Percentiles rank a stretch among this genome's conserved stretches.
Conservation (phyloP, 2,797 vertebrate species). For the Gambelia wislizenii region DNA sequence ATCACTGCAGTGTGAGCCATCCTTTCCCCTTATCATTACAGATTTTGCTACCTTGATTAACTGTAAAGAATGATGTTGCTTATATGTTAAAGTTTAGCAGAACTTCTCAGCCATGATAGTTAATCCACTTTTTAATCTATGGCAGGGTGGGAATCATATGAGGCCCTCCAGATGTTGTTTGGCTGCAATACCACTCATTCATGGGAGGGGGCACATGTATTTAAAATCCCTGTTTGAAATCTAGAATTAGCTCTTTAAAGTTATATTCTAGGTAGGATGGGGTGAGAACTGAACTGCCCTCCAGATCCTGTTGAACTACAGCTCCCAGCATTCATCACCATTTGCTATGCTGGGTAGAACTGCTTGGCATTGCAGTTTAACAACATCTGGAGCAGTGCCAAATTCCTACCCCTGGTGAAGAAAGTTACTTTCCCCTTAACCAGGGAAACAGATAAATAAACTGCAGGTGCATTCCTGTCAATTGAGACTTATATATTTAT, state of each 20-base stretch:
- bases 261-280: not conserved
- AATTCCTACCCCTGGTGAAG: no score
- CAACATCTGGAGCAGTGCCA: no score
- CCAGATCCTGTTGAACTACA: no score
- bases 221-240: not conserved
- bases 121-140: conserved; percentile 24
- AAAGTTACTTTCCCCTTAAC: not conserved
- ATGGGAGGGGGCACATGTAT: not conserved
- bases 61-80: conserved; percentile 34
- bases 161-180: no score
- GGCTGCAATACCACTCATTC: no score
- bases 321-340: no score
- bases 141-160: not conserved
- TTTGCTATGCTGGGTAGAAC: no score
- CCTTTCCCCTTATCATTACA: conserved; percentile 13
- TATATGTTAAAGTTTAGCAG: conserved; percentile 62
- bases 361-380: no score
- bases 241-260: not conserved
- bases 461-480: not conserved
- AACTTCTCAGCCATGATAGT: conserved; percentile 35
- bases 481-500: not conserved
- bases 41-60: conserved; percentile 61
- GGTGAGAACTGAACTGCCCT: not conserved
- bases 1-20: not conserved
- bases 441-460: not conserved